phyloP scores from a whole-genome alignment of 2,797 vertebrate species.

The Acanthiza pusilla region DNA sequence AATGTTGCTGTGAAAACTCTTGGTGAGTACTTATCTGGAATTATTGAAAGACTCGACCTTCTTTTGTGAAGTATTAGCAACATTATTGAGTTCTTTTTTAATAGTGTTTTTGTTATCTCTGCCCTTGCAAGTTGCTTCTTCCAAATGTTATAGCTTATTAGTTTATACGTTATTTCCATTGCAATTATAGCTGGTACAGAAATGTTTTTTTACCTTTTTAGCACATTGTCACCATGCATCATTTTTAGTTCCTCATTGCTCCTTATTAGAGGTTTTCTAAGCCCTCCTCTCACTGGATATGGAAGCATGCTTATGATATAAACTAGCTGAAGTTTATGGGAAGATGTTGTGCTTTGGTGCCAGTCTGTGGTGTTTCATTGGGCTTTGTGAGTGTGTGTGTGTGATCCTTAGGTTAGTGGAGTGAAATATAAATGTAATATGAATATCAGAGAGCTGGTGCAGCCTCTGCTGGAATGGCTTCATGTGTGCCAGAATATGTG shows the following conservation, averaged over 20 bases:
- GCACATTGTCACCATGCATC: not conserved
- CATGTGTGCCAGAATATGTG: not conserved
- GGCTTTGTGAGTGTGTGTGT: not conserved
- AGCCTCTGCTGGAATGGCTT: not conserved
- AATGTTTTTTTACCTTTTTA: conserved; percentile 23
- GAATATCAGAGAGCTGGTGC: not conserved
- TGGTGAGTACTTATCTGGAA: not conserved
- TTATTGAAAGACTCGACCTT: conserved; percentile 31
- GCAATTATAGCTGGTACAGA: not conserved
- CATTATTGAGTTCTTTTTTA: not conserved
- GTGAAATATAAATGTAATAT: not conserved
- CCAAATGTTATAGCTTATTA: conserved; percentile 29
- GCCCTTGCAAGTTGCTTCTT: conserved; percentile 11
- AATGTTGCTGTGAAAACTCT: conserved; percentile 4
- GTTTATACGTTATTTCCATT: conserved; percentile 10
- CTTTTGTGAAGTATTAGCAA: not conserved
- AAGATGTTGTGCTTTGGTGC: not conserved
- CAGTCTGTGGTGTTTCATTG: not conserved
- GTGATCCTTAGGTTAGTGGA: not conserved
- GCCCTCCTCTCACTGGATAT: not conserved
- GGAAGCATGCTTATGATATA: not conserved
- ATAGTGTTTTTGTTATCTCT: conserved; percentile 37
- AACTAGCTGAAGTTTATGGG: not conserved
- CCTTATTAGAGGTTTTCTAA: conserved; percentile 14
- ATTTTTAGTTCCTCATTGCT: conserved; percentile 39